A percentile compares a stretch with the other conserved stretches of the same genome.
Evolutionary conservation across 1,140 invertebrate species (phyloP).

Genomic region (Leptoteleia sp.): DNA sequence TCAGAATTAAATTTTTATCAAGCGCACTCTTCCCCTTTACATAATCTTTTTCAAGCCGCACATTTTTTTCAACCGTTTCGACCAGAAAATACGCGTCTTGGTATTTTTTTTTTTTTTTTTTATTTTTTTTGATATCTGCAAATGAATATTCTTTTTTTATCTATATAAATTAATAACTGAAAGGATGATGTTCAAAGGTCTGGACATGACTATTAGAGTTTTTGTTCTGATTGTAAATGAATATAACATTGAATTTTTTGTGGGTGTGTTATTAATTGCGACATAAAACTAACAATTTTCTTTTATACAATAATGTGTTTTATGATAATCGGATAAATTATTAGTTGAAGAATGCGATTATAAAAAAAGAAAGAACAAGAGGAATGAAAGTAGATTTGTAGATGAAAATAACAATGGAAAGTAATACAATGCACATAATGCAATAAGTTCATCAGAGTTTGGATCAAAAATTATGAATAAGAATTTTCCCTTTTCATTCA

Average conservation of each 20-base stretch:
- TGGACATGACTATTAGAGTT: neutral
- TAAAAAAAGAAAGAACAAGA: too few relatives aligned
- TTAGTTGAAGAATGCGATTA: slow-evolving; percentile 1
- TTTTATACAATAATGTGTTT: slow-evolving; percentile 31
- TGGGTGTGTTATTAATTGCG: slow-evolving; percentile 25
- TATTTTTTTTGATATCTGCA: too few relatives aligned
- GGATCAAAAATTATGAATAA: too few relatives aligned
- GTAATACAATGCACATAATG: too few relatives aligned
- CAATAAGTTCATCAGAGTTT: too few relatives aligned
- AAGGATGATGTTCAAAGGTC: slow-evolving; percentile 32
- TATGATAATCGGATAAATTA: slow-evolving; percentile 31
- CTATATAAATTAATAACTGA: slow-evolving; percentile 28
- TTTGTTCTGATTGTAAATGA: slow-evolving; percentile 6
- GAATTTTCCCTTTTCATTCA: too few relatives aligned
- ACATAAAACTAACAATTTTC: slow-evolving; percentile 15
- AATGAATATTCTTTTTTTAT: too few relatives aligned
- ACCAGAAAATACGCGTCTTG: neutral
- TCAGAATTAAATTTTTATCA: slow-evolving; percentile 25
- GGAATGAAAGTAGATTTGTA: slow-evolving; percentile 1
- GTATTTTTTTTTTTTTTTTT: too few relatives aligned
- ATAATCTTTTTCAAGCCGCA: too few relatives aligned
- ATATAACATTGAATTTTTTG: slow-evolving; percentile 35
- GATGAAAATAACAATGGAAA: neutral
- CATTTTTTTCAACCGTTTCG: too few relatives aligned
- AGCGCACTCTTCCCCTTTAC: slow-evolving; percentile 11